Conservation (phyloP, 2,797 vertebrate species). For the Clarias fuscus region DNA sequence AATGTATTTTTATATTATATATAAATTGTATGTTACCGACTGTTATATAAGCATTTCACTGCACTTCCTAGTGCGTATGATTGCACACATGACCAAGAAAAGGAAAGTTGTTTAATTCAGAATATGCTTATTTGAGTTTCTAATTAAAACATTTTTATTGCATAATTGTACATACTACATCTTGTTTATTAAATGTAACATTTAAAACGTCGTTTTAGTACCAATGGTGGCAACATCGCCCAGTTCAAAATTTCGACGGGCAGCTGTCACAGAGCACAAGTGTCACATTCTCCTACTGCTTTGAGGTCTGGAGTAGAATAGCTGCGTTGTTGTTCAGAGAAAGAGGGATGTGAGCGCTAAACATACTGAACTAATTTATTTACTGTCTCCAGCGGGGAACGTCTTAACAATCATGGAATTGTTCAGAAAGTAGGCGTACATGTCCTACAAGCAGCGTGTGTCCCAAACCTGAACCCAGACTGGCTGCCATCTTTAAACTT, state of each 20-base stretch:
- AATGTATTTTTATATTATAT: too few species aligned
- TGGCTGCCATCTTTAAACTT: conserved; percentile 12
- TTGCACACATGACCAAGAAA: too few species aligned
- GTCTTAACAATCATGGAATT: neutral
- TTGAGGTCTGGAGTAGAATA: neutral
- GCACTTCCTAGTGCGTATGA: too few species aligned
- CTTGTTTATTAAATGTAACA: neutral
- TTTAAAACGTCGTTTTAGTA: neutral
- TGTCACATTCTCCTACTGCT: neutral
- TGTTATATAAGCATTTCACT: too few species aligned
- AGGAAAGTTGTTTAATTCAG: neutral
- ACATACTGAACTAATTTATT: conserved; percentile 9
- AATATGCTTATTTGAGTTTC: neutral
- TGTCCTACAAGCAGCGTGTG: neutral
- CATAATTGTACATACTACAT: neutral
- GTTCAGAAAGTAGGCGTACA: neutral
- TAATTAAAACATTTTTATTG: neutral
- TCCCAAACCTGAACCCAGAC: neutral
- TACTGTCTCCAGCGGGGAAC: neutral
- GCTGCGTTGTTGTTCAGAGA: neutral
- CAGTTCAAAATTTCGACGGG: neutral
- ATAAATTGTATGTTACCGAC: too few species aligned
- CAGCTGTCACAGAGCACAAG: neutral
- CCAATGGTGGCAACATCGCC: neutral
- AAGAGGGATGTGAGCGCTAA: neutral